These are phyloP conservation scores for Chaetophractus vellerosus DNA, from an alignment of 2,797 vertebrate species.

Conservation along the genomic window DNA sequence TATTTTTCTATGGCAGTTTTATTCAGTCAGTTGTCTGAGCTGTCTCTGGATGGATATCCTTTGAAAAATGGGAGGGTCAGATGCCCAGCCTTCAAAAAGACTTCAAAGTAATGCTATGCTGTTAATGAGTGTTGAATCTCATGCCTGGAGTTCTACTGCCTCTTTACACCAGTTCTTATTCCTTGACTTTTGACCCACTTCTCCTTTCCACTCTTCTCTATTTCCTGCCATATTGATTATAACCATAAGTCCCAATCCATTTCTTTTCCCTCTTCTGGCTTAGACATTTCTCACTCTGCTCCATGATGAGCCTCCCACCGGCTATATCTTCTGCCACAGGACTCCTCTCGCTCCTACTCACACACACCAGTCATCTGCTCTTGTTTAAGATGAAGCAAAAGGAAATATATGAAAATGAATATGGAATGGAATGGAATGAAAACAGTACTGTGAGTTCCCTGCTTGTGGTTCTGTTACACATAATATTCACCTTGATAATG, in stretches of 20 bases:
- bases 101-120: background rate
- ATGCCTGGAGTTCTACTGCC: background rate
- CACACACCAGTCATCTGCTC: background rate
- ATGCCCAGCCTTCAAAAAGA: background rate
- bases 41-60: background rate
- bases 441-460: background rate
- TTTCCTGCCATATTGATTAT: background rate
- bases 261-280: conserved; percentile 11
- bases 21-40: background rate
- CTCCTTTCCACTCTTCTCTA: background rate
- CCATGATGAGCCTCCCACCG: background rate
- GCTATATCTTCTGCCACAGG: background rate
- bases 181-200: background rate
- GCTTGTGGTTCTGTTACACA: background rate
- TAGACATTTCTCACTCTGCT: background rate
- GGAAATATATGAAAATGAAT: background rate
- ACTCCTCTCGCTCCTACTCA: background rate
- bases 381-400: background rate
- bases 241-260: background rate
- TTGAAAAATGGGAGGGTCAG: conserved; percentile 11
- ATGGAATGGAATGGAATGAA: background rate
- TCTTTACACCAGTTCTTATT: background rate
- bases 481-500: background rate
- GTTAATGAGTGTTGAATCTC: background rate
- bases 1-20: background rate